These are phyloP conservation scores for Elephas maximus DNA, from an alignment of 2,113 vertebrate genomes.

Conservation along the genomic window DNA sequence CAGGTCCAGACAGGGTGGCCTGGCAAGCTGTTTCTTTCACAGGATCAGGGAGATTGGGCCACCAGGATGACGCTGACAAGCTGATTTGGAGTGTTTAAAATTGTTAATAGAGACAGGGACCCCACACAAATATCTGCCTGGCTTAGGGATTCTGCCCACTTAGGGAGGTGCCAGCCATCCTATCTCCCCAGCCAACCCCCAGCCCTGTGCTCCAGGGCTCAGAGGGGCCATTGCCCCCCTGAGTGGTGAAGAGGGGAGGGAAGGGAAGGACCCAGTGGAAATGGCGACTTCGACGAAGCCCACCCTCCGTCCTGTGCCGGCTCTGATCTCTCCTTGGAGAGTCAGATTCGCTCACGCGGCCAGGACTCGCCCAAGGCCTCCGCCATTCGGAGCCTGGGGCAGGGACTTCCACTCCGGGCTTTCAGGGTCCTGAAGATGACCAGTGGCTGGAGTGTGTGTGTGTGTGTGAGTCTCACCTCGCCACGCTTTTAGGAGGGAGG, in stretches of 20 bases:
- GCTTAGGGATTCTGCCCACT: neutral
- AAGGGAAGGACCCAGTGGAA: neutral
- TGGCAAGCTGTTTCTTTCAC: neutral
- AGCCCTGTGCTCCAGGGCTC: neutral
- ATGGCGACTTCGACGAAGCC: neutral
- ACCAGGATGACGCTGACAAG: fast-evolving
- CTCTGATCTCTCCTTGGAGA: neutral
- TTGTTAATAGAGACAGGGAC: neutral
- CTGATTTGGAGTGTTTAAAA: neutral
- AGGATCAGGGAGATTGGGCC: fast-evolving
- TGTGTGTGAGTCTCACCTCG: neutral
- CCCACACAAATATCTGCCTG: too few species aligned
- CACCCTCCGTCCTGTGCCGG: fast-evolving
- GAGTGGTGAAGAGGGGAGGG: neutral
- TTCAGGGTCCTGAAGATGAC: neutral
- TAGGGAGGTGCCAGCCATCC: neutral
- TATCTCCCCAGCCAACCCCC: neutral
- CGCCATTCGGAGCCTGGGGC: too few species aligned
- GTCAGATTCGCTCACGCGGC: neutral
- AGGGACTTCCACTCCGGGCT: neutral
- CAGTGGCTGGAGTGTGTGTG: too few species aligned
- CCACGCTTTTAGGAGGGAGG: neutral
- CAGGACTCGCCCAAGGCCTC: neutral
- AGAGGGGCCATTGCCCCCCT: neutral
- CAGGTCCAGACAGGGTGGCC: too few species aligned